Evolutionary conservation across 2,888 invertebrate genomes (phyloP).

Genomic region (Beris morrisii): DNA sequence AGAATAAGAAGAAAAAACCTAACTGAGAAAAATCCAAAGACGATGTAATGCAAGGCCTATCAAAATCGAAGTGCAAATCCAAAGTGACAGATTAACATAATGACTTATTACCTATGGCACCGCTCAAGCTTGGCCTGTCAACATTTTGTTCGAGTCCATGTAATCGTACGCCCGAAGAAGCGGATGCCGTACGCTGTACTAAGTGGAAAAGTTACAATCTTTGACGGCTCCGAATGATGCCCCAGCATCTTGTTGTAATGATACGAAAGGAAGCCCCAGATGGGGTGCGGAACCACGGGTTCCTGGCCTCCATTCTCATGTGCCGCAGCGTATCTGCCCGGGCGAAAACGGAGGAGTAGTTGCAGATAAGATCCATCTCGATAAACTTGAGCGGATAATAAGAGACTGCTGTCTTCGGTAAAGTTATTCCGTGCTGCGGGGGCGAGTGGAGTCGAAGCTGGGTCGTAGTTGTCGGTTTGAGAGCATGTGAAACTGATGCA

Average conservation of each 20-base stretch:
- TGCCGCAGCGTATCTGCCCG: not conserved
- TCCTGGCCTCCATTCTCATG: no score
- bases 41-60: slow-evolving; percentile 24
- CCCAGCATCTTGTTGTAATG: slow-evolving; percentile 1
- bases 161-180: slow-evolving; percentile 11
- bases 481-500: not conserved
- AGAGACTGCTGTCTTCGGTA: not conserved
- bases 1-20: not conserved
- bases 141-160: slow-evolving; percentile 31
- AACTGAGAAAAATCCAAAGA: not conserved
- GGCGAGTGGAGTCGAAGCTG: slow-evolving; percentile 7
- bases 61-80: slow-evolving; percentile 29
- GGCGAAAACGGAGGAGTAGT: slow-evolving; percentile 17
- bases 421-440: slow-evolving; percentile 5
- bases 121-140: slow-evolving; percentile 26
- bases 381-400: slow-evolving; percentile 30
- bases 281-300: no score
- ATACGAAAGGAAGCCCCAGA: not conserved
- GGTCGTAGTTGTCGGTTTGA: not conserved
- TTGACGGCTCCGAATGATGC: slow-evolving; percentile 19
- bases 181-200: slow-evolving; percentile 4
- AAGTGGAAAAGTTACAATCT: slow-evolving; percentile 5
- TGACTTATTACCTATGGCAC: slow-evolving; percentile 37
- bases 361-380: slow-evolving; percentile 32
- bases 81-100: slow-evolving; percentile 39